Evolutionary conservation across 2,888 invertebrate genomes (phyloP).

Genomic region (Aspidiotus destructor): DNA sequence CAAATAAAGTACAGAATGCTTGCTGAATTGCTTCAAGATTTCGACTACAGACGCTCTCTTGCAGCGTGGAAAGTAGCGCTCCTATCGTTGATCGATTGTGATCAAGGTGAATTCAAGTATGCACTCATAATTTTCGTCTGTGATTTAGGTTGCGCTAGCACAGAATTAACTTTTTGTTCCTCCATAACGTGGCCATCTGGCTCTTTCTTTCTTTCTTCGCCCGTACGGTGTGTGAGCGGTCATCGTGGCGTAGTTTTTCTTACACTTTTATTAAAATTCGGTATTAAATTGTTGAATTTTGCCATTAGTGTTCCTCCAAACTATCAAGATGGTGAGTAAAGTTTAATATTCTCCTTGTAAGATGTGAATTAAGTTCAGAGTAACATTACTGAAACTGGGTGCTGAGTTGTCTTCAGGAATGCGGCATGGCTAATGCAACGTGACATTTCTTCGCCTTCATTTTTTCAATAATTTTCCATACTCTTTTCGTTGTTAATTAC

Average conservation of each 20-base stretch:
- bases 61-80: too few relatives aligned
- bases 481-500: background rate
- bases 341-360: background rate
- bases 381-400: too few relatives aligned
- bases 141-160: too few relatives aligned
- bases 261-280: slow-evolving; percentile 5
- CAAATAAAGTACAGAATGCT: too few relatives aligned
- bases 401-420: slow-evolving; percentile 1
- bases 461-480: background rate
- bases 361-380: too few relatives aligned
- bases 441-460: slow-evolving; percentile 5
- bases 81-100: too few relatives aligned
- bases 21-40: too few relatives aligned
- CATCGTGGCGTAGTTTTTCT: slow-evolving; percentile 20
- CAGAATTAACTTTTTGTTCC: background rate
- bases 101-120: too few relatives aligned
- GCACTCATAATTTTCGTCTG: too few relatives aligned
- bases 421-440: slow-evolving; percentile 22
- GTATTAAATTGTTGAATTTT: slow-evolving; percentile 1
- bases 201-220: background rate
- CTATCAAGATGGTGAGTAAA: slow-evolving; percentile 23
- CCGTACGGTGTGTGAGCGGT: slow-evolving; percentile 19
- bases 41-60: too few relatives aligned
- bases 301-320: slow-evolving; percentile 6
- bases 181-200: slow-evolving; percentile 8